Base-by-base conservation (phyloP, 1,140 invertebrate genomes). In the Drosophila varians region DNA sequence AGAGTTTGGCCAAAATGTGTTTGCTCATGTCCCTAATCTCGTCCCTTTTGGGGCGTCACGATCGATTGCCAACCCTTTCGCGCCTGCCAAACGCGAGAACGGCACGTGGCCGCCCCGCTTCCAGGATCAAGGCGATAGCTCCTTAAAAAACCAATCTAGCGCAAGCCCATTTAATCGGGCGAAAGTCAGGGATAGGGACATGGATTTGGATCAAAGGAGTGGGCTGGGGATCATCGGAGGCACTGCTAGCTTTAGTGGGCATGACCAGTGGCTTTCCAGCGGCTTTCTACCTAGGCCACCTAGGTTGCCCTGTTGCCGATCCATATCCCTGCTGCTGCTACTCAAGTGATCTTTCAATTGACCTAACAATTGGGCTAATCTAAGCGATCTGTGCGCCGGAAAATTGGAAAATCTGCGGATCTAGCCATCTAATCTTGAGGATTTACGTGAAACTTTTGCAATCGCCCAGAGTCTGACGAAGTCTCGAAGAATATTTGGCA, bases 361-460 rank as follows among this genome's bases (percentile, higher is more conserved):
- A 84, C 80, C 80, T 84, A 84, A 77, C 77, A 84, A 86, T 77
- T 82, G 79, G 73, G 53, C 69, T 74, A 56, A 75, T 51, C 73
- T 45, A 26, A 28, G 26, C 25, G 60, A 25, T 55, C 38, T 14
- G 36, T 38, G 48, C 43, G 26, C 34, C 19, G 47, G 11, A 19
- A 57, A 48, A 38, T 19, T 9, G 8, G 14, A 36, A n/a, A 28
- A 61, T 70, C 61, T 48, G 53, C 12, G 61, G 38, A 66, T 71
- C 62, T 84, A 86, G 78, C 40, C 66, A 66, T 72, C 58, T 84
- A 86, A 84, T 84, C 80, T 66, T 53, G 18, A 14, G 80, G 80
- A 84, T 84, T 84, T 86, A 76, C 62, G 62, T 64, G 66, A 84
- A 86, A 76, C 80, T 84, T 79, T 79, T 79, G 80, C 76, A 84